Base-by-base conservation (phyloP, 2,888 invertebrate species). In the Blastobasis lacticolella region DNA sequence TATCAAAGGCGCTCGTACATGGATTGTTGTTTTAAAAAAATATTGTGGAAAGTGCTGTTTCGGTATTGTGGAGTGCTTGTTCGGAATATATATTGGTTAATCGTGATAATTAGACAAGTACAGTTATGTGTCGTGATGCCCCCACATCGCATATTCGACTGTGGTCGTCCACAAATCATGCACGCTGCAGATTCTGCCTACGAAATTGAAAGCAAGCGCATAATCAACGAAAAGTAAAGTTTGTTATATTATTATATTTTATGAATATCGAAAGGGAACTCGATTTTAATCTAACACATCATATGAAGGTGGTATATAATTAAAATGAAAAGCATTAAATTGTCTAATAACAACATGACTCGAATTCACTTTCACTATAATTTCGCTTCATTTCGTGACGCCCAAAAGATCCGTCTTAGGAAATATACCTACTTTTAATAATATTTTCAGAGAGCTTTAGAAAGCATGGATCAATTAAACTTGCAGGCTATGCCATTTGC, bases 321-420 rank as follows among this genome's bases (percentile, higher is more conserved):
- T 45, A 46, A 50, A 42, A 55, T 49, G 57, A 62, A 56, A 64
- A 59, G 54, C 57, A 52, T 49, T 61, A 64, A 69, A 69, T 74
- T 71, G 67, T 73, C 70, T 74, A 73, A 73, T 73, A 71, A 67
- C 71, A 67, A 73, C 69, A 71, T 78, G 73, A 61, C 56, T 73
- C 64, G 73, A 71, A 64, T 71, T 80, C 69, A 85, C 86, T 84
- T 86, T 86, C 85, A 84, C 84, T 79, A 61, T 63, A 63, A 73
- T 81, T 75, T 72, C 75, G 71, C 78, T 73, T 72, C 75, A 71
- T 78, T 73, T 75, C 71, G 73, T 78, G 75, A 76, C 73, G 77
- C 70, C 70, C 70, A 63, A 59, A 61, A 65, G 62, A 65, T 73
- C 58, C 61, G 68, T 66, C 23, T 23, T 23, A 23, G 23, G 23